These are phyloP conservation scores for Mesoligia furuncula DNA, from an alignment of 2,888 invertebrate genomes.

Conservation along the genomic window DNA sequence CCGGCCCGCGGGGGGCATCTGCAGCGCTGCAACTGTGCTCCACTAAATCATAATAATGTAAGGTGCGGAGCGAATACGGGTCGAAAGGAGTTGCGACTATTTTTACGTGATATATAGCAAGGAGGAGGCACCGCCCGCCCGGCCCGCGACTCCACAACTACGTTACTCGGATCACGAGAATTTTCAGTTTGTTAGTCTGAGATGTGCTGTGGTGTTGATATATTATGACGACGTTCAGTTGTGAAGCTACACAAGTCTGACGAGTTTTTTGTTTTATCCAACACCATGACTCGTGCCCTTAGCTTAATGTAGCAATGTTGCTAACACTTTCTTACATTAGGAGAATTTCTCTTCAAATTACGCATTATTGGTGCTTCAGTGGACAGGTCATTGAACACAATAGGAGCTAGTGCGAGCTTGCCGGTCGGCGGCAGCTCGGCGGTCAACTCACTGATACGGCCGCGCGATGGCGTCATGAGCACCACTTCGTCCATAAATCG, in stretches of 20 bases:
- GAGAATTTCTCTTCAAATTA: neutral
- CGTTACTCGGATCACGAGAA: conserved; percentile 45
- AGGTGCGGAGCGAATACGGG: conserved; percentile 78
- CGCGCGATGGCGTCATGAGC: conserved; percentile 20
- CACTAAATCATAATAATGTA: conserved; percentile 89
- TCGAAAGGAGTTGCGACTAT: conserved; percentile 69
- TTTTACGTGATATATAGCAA: conserved; percentile 66
- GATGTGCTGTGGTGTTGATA: neutral
- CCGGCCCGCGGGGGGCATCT: conserved; percentile 66
- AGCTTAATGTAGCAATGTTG: neutral
- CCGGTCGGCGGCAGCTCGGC: neutral
- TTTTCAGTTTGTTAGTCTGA: conserved; percentile 38
- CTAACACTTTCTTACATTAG: neutral
- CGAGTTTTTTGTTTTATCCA: neutral
- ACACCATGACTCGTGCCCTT: neutral
- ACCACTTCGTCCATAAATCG: conserved; percentile 67
- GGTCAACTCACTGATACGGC: neutral
- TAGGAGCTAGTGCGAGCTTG: neutral
- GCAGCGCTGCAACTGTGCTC: conserved; percentile 86
- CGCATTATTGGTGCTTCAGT: neutral
- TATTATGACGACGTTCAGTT: neutral
- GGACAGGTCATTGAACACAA: neutral
- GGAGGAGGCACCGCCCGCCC: conserved; percentile 47
- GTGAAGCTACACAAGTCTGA: neutral
- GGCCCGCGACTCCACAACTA: conserved; percentile 31